Evolutionary conservation across 1,140 invertebrate genomes (phyloP).

Genomic region (Drosophila bipectinata): DNA sequence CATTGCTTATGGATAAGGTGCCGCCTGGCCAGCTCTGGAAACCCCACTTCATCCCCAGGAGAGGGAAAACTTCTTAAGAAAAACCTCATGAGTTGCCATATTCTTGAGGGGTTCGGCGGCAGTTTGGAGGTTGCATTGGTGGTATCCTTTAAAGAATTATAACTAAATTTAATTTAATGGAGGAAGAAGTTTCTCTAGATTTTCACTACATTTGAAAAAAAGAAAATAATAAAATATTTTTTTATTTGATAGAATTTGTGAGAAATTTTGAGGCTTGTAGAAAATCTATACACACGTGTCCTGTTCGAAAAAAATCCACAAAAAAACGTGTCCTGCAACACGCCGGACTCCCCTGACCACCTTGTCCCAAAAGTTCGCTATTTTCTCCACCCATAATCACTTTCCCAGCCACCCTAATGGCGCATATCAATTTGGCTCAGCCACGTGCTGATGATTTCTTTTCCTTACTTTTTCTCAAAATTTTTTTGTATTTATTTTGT

Average conservation of each 20-base stretch:
- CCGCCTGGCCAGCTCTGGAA: conserved; percentile 13
- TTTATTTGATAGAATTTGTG: background rate
- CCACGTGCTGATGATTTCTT: conserved; percentile 64
- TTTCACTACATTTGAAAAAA: background rate
- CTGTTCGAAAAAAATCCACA: conserved; percentile 27
- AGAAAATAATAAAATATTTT: background rate
- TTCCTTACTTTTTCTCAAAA: conserved; percentile 11
- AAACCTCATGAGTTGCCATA: conserved; percentile 54
- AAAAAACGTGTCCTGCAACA: conserved; percentile 30
- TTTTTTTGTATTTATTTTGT: conserved; percentile 51
- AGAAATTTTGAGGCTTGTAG: conserved; percentile 1
- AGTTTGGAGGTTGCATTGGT: background rate
- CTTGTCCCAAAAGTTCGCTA: background rate
- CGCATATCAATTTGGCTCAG: conserved; percentile 80
- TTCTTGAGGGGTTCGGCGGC: conserved; percentile 22
- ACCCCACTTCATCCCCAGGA: background rate
- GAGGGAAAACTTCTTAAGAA: conserved; percentile 23
- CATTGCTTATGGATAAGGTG: conserved; percentile 73
- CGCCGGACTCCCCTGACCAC: background rate
- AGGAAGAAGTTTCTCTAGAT: too few relatives aligned
- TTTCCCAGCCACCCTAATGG: conserved; percentile 76
- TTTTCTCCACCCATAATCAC: conserved; percentile 36
- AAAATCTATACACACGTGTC: conserved; percentile 22
- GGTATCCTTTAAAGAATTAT: background rate
- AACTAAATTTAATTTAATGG: too few relatives aligned